Conservation (phyloP, 2,113 vertebrate species). For the Dromiciops gliroides region DNA sequence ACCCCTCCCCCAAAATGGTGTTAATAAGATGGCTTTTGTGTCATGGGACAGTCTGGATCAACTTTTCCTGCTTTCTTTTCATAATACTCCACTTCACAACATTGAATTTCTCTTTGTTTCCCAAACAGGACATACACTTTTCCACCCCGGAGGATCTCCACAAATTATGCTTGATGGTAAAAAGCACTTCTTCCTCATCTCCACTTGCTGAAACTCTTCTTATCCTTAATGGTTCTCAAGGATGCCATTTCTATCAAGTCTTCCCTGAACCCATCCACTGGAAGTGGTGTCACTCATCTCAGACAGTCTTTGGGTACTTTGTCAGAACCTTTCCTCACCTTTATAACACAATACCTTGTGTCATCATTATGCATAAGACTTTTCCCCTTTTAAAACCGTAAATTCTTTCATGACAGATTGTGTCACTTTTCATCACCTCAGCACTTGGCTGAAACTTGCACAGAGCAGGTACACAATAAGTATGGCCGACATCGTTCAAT, state of each 20-base stretch:
- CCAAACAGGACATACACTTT: not conserved
- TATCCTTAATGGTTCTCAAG: not conserved
- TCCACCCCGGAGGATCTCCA: not conserved
- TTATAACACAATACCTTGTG: not conserved
- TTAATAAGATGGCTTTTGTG: not conserved
- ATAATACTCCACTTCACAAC: not conserved
- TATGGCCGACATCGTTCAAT: not conserved
- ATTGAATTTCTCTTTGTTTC: not conserved
- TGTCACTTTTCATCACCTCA: not conserved
- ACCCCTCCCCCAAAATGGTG: not conserved
- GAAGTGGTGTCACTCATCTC: too few species aligned
- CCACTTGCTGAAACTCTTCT: not conserved
- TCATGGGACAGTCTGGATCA: not conserved
- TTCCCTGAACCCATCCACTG: not conserved
- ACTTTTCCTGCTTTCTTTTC: not conserved
- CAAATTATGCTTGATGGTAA: not conserved
- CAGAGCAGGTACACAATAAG: too few species aligned
- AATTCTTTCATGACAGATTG: not conserved
- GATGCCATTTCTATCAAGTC: not conserved
- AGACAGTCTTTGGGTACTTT: not conserved
- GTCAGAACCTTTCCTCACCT: not conserved
- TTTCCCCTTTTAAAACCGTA: not conserved
- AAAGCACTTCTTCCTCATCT: not conserved
- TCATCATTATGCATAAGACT: not conserved
- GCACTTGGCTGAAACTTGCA: not conserved